Evolutionary conservation across 2,113 vertebrate species (phyloP), one percentile per base, ranked within the genome.

Genomic region (Condylura cristata): DNA sequence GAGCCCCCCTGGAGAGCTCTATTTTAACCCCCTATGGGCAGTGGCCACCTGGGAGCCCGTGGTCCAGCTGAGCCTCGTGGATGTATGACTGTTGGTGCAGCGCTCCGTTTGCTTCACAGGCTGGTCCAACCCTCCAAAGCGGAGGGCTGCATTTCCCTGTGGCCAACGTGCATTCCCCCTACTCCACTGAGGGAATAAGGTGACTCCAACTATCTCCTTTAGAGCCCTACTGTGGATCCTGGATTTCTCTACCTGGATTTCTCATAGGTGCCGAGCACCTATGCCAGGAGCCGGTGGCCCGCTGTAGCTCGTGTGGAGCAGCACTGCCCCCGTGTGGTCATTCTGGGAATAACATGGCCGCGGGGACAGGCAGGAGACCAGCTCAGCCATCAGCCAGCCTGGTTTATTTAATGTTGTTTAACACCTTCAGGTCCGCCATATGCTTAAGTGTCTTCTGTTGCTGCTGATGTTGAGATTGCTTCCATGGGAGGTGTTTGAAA

Each of bases 291-390:
- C n/a, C n/a, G n/a, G n/a, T n/a, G n/a, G n/a, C n/a, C n/a, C n/a
- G 1, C 20, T n/a, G 16, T 11, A 12, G 20, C 44, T 58, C 26
- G 1, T 11, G 48, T 96, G 84, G 90, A 90, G 90, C 70, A 12
- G 51, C 53, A 75, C 92, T 96, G 97, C 95, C 97, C 86, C 92
- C 95, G 0, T 78, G 97, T 96, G 97, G 96, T 22, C 53, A 22
- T 0, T n/a, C 5, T 2, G 12, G 26, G 7, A 12, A 6, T 28
- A 1, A 5, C 4, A 0, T 26, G 1, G 6, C 18, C 26, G 34
- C 68, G 4, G 30, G 39, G 26, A 53, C 28, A 81, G 41, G 2
- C 44, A 5, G 28, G 9, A 24, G 44, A 2, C 30, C 24, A 1
- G 0, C 0, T 1, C 26, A n/a, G 58, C 22, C 2, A 10, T 24